Conservation (phyloP, 2,797 vertebrate genomes). For the Periophthalmus magnuspinnatus region DNA sequence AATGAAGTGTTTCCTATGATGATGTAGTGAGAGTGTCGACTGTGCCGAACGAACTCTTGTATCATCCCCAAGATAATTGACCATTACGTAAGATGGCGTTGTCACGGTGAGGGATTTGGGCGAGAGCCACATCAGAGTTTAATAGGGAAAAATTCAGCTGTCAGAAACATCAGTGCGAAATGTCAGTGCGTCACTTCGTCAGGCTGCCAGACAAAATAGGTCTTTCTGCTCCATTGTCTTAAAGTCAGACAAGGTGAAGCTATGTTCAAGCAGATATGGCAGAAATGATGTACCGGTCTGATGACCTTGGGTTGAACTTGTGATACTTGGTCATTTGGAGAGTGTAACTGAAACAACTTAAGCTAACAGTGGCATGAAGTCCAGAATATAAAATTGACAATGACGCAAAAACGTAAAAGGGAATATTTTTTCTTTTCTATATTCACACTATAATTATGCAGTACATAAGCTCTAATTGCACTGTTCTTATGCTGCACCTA, state of each 20-base stretch:
- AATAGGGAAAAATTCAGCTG: conserved; percentile 30
- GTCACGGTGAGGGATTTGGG: conserved; percentile 29
- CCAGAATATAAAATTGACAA: neutral
- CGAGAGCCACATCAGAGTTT: conserved; percentile 26
- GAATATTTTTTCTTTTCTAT: neutral
- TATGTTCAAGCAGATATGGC: conserved; percentile 18
- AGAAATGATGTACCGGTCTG: neutral
- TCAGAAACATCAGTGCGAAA: conserved; percentile 35
- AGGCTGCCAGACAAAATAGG: conserved; percentile 13
- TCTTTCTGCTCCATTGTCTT: conserved; percentile 10
- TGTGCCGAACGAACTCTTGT: conserved; percentile 21
- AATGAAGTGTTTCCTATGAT: conserved; percentile 17
- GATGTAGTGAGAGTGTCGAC: conserved; percentile 13
- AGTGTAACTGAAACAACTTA: too few species aligned
- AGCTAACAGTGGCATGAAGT: neutral
- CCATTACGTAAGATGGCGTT: conserved; percentile 10
- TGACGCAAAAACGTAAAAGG: neutral
- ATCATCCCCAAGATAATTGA: conserved; percentile 21
- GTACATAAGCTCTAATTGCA: neutral
- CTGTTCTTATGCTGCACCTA: neutral
- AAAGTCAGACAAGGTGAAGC: conserved; percentile 10
- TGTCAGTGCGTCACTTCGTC: conserved; percentile 32
- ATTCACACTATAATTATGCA: neutral
- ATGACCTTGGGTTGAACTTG: conserved; percentile 1
- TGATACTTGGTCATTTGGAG: neutral